phyloP scores from a whole-genome alignment of 2,113 vertebrate species.

The Nycticebus coucang region DNA sequence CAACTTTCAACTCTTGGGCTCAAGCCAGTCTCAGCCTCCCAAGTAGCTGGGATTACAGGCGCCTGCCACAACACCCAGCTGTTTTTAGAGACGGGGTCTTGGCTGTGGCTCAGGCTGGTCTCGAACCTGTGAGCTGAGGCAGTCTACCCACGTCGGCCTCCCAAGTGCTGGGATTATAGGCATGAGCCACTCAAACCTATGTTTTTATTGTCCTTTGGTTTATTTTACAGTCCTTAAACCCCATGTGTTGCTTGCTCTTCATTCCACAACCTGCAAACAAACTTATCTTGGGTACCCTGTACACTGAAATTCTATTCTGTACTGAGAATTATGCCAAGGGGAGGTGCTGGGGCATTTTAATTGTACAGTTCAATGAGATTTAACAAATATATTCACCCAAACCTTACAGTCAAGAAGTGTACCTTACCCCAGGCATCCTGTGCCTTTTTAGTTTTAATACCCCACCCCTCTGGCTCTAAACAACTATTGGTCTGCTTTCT shows the following conservation, averaged over 20 bases:
- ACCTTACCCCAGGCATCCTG: not conserved
- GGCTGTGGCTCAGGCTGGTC: too few species aligned
- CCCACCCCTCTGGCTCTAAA: not conserved
- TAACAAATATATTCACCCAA: not conserved
- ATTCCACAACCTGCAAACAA: not conserved
- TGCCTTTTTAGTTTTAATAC: not conserved
- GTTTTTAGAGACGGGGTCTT: too few species aligned
- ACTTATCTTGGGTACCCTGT: not conserved
- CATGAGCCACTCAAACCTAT: not conserved
- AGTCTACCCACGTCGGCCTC: too few species aligned
- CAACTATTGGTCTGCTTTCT: not conserved
- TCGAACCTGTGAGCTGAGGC: too few species aligned
- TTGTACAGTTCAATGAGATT: not conserved
- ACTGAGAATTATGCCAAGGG: not conserved
- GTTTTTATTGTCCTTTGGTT: conserved; percentile 22
- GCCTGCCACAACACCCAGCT: too few species aligned
- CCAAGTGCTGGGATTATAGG: too few species aligned
- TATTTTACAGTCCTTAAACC: not conserved
- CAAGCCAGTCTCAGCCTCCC: too few species aligned
- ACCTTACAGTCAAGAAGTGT: not conserved
- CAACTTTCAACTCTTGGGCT: too few species aligned
- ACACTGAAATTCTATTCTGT: not conserved
- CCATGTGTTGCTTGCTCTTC: not conserved
- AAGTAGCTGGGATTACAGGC: too few species aligned
- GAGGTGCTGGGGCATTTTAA: not conserved